Evolutionary conservation across 2,888 invertebrate species (phyloP).

Genomic region (Hyposoter dolosus): DNA sequence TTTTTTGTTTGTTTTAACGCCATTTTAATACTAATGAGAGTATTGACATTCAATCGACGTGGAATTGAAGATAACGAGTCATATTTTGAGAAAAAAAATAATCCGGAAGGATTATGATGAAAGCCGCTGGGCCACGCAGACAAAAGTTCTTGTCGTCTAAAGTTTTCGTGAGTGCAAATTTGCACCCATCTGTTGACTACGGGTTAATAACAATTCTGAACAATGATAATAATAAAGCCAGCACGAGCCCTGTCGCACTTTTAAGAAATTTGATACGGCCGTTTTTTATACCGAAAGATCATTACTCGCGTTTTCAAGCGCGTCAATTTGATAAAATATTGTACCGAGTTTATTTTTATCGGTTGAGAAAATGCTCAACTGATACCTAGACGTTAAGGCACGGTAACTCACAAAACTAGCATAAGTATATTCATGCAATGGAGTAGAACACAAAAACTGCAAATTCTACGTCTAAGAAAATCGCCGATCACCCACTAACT

Average conservation of each 20-base stretch:
- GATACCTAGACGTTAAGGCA: conserved; percentile 50
- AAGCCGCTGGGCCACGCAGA: no score
- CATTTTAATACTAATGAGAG: no score
- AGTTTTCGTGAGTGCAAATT: no score
- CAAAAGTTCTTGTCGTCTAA: no score
- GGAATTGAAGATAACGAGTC: no score
- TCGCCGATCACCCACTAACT: not conserved
- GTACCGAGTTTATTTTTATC: conserved; percentile 27
- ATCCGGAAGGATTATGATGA: no score
- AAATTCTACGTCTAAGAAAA: not conserved
- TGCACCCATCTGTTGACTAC: no score
- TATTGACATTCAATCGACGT: no score
- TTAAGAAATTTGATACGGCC: not conserved
- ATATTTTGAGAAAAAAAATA: no score
- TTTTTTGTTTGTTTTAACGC: no score
- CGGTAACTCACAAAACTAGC: conserved; percentile 54
- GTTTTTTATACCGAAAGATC: not conserved
- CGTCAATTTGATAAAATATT: conserved; percentile 9
- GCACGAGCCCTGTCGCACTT: not conserved
- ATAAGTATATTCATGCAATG: conserved; percentile 1
- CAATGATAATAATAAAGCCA: not conserved
- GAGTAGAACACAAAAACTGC: not conserved
- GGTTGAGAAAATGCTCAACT: conserved; percentile 16
- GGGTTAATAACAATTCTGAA: conserved; percentile 11
- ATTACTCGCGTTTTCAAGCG: not conserved